Evolutionary conservation across 2,888 invertebrate genomes (phyloP), one percentile per base, ranked within the genome.

Genomic region (Pristionchus entomophagus): DNA sequence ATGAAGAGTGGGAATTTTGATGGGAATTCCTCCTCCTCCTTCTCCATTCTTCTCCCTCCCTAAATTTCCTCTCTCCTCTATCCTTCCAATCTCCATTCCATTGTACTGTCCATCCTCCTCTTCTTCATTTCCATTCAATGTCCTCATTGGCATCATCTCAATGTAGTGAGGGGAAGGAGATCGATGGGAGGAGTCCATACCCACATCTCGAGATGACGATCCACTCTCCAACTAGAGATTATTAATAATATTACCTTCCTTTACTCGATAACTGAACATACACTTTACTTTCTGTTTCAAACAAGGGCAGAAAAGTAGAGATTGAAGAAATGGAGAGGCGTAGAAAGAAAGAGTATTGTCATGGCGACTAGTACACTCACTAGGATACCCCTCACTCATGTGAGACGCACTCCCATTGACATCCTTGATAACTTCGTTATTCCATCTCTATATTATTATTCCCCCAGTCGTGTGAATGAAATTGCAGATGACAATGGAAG

Each of bases 291-390:
- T 22, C 4, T 51, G 51, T 19, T 51, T 51, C 51, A 80, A 32
- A 80, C 45, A 26, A 17, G 4, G 45, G 0, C 49, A 45, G 14
- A 2, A 10, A 41, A 80, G 78, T 17, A 77, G 78, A 51, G 51
- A 51, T 26, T 51, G 51, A 51, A 51, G 84, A 38, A 82, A 73
- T 41, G 38, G 73, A 73, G 73, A 73, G 73, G 73, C 41, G 41
- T 22, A 82, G 38, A 82, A 69, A 65, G 51, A 69, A 49, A 45
- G 69, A 69, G 35, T 19, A 84, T 84, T 84, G 84, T 84, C 84
- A 84, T 84, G 84, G 84, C 29, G 69, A 84, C 84, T 84, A 65
- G 84, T 69, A 69, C 69, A 59, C 56, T 82, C 32, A 35, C 17
- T 26, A n/a, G n/a, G 82, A 82, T 26, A 59, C 41, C 81, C 81